Conservation (phyloP, 2,113 vertebrate genomes). For the Cepphus grylle region DNA sequence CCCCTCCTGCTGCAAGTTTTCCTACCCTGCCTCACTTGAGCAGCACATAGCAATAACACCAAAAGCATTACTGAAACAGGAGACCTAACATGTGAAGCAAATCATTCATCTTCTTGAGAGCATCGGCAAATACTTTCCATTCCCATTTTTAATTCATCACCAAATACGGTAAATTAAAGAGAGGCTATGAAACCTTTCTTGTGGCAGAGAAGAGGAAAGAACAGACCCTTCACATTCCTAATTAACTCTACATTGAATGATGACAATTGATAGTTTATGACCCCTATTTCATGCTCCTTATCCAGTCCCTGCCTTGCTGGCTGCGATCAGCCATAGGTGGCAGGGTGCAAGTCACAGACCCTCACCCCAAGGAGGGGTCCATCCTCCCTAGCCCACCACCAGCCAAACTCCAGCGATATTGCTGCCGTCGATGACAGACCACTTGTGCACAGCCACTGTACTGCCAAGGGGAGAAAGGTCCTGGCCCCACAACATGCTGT, state of each 20-base stretch:
- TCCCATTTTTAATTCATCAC: slow-evolving; percentile 6
- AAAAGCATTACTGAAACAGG: neutral
- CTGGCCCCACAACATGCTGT: rapidly evolving
- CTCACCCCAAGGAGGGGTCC: neutral
- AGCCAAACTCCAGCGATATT: neutral
- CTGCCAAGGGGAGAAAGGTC: neutral
- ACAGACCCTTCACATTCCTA: neutral
- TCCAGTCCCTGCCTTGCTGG: neutral
- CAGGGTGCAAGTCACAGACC: rapidly evolving
- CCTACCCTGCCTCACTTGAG: neutral
- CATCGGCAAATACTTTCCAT: neutral
- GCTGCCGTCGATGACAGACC: neutral
- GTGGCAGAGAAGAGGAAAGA: neutral
- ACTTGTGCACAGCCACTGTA: rapidly evolving
- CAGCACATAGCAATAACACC: rapidly evolving
- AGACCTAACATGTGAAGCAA: neutral
- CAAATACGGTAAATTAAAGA: neutral
- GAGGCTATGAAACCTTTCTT: neutral
- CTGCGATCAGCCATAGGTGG: rapidly evolving
- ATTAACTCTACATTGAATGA: neutral
- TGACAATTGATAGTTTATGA: neutral
- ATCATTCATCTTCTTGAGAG: neutral
- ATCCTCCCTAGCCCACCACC: neutral
- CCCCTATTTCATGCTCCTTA: neutral
- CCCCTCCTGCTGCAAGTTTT: neutral